These are phyloP conservation scores for Otus sunia DNA, from an alignment of 2,113 vertebrate species.

Conservation along the genomic window DNA sequence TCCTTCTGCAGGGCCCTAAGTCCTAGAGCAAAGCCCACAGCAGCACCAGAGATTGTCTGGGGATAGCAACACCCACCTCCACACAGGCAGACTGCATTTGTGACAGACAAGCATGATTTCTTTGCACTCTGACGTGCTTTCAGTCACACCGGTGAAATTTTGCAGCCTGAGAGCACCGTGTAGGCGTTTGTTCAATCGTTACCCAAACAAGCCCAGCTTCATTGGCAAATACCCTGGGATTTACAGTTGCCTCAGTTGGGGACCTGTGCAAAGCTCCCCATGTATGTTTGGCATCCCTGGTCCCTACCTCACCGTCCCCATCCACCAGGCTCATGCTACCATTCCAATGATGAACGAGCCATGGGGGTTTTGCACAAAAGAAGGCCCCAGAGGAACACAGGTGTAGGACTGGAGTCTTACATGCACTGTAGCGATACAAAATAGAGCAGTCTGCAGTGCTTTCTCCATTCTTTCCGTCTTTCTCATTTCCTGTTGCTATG, in stretches of 20 bases:
- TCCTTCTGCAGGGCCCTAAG: not conserved
- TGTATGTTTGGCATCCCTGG: not conserved
- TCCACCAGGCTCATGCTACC: not conserved
- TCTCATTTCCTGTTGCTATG: conserved; percentile 61
- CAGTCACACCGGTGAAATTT: rapidly evolving
- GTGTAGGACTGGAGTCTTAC: not conserved
- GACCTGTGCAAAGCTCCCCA: not conserved
- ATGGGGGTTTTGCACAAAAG: not conserved
- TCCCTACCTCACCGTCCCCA: not conserved
- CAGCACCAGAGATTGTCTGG: not conserved
- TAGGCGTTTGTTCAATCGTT: rapidly evolving
- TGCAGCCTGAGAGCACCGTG: not conserved
- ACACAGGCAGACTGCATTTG: not conserved
- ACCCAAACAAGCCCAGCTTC: rapidly evolving
- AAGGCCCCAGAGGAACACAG: not conserved
- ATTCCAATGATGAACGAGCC: rapidly evolving
- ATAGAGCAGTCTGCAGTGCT: not conserved
- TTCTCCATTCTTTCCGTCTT: not conserved
- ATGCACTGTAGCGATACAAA: rapidly evolving
- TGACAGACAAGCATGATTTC: rapidly evolving
- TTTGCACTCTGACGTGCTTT: rapidly evolving
- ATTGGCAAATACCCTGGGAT: not conserved
- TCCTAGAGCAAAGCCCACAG: not conserved
- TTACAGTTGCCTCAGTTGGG: not conserved
- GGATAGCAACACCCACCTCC: not conserved